These are phyloP conservation scores for Acanthornis magna DNA, from an alignment of 2,797 vertebrate species.

Conservation along the genomic window DNA sequence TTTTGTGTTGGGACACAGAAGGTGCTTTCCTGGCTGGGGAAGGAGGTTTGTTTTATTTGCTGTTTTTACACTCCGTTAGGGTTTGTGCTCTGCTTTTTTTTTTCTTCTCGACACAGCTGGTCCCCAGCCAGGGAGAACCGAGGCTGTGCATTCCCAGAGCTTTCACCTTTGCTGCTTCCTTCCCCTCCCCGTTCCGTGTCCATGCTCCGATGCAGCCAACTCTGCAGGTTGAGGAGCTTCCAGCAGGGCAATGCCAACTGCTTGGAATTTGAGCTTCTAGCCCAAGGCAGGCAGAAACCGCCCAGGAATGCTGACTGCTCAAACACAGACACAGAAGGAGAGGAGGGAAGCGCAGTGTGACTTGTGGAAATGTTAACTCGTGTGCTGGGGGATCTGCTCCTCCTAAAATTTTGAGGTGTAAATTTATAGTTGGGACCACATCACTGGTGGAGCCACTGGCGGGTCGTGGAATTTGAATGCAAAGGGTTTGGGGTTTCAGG, in stretches of 20 bases:
- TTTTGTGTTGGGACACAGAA: not conserved
- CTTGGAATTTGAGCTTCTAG: conserved; percentile 9
- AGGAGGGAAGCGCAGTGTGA: not conserved
- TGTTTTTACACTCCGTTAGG: not conserved
- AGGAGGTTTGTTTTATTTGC: not conserved
- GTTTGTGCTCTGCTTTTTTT: not conserved
- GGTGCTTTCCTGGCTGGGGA: not conserved
- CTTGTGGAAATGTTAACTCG: not conserved
- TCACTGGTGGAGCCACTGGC: not conserved
- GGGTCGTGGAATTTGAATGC: not conserved
- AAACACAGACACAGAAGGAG: not conserved
- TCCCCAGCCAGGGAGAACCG: not conserved
- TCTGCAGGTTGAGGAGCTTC: not conserved
- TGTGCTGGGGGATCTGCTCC: not conserved
- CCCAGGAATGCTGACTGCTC: conserved; percentile 22
- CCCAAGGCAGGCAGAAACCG: not conserved
- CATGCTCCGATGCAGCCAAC: not conserved
- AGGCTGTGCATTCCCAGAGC: not conserved
- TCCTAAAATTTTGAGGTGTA: not conserved
- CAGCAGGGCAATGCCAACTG: not conserved
- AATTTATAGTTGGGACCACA: not conserved
- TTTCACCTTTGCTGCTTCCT: not conserved
- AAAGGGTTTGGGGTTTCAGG: not conserved
- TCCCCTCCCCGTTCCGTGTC: not conserved
- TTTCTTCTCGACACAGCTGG: not conserved